Evolutionary conservation across 2,888 invertebrate genomes (phyloP).

Genomic region (Criorhina ranunculi): DNA sequence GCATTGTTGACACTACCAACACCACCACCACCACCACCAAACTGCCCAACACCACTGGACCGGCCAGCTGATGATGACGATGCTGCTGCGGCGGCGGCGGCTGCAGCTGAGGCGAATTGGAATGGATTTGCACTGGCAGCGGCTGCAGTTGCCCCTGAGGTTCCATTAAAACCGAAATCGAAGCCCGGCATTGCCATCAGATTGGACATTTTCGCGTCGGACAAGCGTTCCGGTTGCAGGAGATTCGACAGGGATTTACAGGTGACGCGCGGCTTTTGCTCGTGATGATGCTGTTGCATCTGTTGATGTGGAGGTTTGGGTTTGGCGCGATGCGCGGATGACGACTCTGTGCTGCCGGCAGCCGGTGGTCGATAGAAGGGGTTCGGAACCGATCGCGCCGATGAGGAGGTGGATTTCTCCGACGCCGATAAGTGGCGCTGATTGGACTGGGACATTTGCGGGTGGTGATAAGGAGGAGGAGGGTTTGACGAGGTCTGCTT

Average conservation of each 20-base stretch:
- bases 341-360: slow-evolving; percentile 81
- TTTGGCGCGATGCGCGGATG: slow-evolving; percentile 68
- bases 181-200: slow-evolving; percentile 81
- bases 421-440: slow-evolving; percentile 55
- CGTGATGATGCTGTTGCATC: slow-evolving; percentile 85
- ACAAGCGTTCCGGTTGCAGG: slow-evolving; percentile 85
- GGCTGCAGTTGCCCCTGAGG: slow-evolving; percentile 18
- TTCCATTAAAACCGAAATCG: slow-evolving; percentile 80
- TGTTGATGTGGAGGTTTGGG: slow-evolving; percentile 82
- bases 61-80: slow-evolving; percentile 64
- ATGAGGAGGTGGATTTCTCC: slow-evolving; percentile 77
- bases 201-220: slow-evolving; percentile 84
- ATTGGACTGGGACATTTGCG: slow-evolving; percentile 53
- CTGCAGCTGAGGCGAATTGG: slow-evolving; percentile 67
- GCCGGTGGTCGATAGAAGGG: slow-evolving; percentile 85
- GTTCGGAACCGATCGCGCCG: slow-evolving; percentile 80
- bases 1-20: slow-evolving; percentile 38
- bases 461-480: slow-evolving; percentile 68
- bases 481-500: slow-evolving; percentile 52
- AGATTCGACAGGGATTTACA: slow-evolving; percentile 88
- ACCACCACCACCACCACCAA: slow-evolving; percentile 38
- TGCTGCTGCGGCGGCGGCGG: slow-evolving; percentile 68
- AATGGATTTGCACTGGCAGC: slow-evolving; percentile 62
- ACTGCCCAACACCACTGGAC: slow-evolving; percentile 68
- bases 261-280: slow-evolving; percentile 87